Evolutionary conservation across 2,797 vertebrate genomes (phyloP), one percentile per base, ranked within the genome.

Genomic region (Oryzias dopingdopingensis): DNA sequence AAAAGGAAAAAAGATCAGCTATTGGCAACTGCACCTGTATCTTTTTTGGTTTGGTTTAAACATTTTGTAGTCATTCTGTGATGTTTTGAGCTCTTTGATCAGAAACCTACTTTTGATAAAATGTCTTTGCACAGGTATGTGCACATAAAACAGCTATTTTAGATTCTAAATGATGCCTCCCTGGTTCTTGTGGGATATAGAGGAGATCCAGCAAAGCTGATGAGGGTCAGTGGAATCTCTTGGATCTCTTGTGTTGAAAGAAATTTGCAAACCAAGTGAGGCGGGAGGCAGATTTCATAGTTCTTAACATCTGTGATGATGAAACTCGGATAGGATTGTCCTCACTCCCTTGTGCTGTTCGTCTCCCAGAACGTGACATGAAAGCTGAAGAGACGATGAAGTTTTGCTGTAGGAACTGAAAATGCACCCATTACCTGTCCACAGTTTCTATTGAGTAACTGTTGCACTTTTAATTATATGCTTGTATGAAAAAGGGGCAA

Each of bases 301-400:
- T 54, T 56, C 79, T 87, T 80, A 69, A 83, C 72, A 78, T 90
- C 82, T 86, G 32, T 37, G 32, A 37, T 37, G 32, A 37, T 37
- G 32, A 37, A 37, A 37, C 32, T 37, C 0, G 32, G 32, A 12
- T 37, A 10, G 32, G 32, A 37, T 37, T 37, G 32, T 37, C 32
- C 32, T 37, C 32, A 37, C 32, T 10, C 8, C 32, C 32, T 37
- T 37, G 32, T 37, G 32, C 32, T 12, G 32, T 12, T 37, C 32
- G 10, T 37, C 32, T 10, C 2, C 12, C 32, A 12, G 32, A 12
- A 37, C 32, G 32, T 37, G 32, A 37, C 12, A 3, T 12, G 32
- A 37, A 37, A 37, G 32, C 32, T 37, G 12, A 4, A 37, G 32
- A 32, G 32, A 3, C 32, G 4, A 1, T 12, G 7, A 29, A 29